phyloP scores from a whole-genome alignment of 30 jellyfish, hydroid and myxozoan genomes.

The Sanderia malayensis region DNA sequence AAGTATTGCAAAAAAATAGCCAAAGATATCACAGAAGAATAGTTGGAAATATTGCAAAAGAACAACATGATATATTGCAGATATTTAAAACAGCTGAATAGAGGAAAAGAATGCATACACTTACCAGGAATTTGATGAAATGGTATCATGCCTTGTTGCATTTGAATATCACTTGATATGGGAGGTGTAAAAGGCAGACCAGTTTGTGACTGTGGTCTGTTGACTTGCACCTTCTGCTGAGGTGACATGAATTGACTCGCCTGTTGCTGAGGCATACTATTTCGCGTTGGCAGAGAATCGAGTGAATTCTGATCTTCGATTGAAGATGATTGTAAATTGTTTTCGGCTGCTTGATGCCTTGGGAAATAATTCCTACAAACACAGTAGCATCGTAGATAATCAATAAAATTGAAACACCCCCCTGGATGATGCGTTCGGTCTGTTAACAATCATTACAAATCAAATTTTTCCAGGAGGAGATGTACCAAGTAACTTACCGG shows the following conservation, averaged over 20 bases:
- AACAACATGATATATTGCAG: too few species aligned
- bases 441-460: too few species aligned
- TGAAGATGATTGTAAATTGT: conserved; percentile 1
- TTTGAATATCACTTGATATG: conserved; percentile 20
- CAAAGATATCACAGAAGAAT: too few species aligned
- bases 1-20: too few species aligned
- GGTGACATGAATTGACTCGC: conserved; percentile 35
- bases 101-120: background rate
- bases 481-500: conserved; percentile 59
- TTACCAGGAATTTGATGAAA: conserved; percentile 51
- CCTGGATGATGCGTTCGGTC: too few species aligned
- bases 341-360: conserved; percentile 76
- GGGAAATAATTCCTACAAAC: conserved; percentile 67
- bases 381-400: too few species aligned
- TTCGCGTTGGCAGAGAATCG: conserved; percentile 35
- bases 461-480: too few species aligned
- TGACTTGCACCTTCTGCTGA: conserved; percentile 13
- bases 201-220: conserved; percentile 45
- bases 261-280: conserved; percentile 24
- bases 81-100: too few species aligned
- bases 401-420: too few species aligned
- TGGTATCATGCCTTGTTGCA: conserved; percentile 67
- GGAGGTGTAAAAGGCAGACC: conserved; percentile 44
- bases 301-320: conserved; percentile 41
- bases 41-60: too few species aligned